phyloP scores from a whole-genome alignment of 1,140 invertebrate genomes.

The Drosophila athabasca region DNA sequence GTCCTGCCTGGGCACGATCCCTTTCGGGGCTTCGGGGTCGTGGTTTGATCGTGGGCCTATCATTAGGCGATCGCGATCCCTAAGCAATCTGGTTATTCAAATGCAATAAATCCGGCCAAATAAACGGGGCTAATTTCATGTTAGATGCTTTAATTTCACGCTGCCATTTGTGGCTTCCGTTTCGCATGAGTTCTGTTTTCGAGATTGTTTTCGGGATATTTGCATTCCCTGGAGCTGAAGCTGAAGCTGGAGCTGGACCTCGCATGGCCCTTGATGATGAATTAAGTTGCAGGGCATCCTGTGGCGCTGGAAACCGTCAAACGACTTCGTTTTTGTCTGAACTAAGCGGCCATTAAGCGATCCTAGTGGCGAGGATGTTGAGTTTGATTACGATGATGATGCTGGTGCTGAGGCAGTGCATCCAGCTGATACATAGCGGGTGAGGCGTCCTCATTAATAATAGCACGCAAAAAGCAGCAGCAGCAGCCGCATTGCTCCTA shows the following conservation, averaged over 20 bases:
- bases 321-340: slow-evolving; percentile 17
- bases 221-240: not conserved
- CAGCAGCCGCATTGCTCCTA: not conserved
- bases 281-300: slow-evolving; percentile 34
- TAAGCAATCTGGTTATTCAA: slow-evolving; percentile 49
- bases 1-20: not conserved
- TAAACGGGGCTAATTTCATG: slow-evolving; percentile 57
- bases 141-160: slow-evolving; percentile 74
- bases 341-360: slow-evolving; percentile 20
- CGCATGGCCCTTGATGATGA: slow-evolving; percentile 3
- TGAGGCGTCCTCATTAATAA: slow-evolving; percentile 27
- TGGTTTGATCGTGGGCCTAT: slow-evolving; percentile 35
- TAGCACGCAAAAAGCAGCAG: slow-evolving; percentile 2
- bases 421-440: slow-evolving; percentile 33
- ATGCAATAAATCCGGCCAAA: slow-evolving; percentile 62
- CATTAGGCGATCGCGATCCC: slow-evolving; percentile 54
- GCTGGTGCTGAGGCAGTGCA: slow-evolving; percentile 5
- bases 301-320: slow-evolving; percentile 19
- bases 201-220: slow-evolving; percentile 10
- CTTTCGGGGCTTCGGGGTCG: not conserved
- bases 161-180: slow-evolving; percentile 79
- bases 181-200: slow-evolving; percentile 44
- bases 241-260: not conserved
- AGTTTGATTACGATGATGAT: not conserved
- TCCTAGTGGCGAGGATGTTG: slow-evolving; percentile 1